A percentile compares a stretch with the other conserved stretches of the same genome.
phyloP scores from a whole-genome alignment of 2,113 vertebrate genomes.

The Scolopax mira region DNA sequence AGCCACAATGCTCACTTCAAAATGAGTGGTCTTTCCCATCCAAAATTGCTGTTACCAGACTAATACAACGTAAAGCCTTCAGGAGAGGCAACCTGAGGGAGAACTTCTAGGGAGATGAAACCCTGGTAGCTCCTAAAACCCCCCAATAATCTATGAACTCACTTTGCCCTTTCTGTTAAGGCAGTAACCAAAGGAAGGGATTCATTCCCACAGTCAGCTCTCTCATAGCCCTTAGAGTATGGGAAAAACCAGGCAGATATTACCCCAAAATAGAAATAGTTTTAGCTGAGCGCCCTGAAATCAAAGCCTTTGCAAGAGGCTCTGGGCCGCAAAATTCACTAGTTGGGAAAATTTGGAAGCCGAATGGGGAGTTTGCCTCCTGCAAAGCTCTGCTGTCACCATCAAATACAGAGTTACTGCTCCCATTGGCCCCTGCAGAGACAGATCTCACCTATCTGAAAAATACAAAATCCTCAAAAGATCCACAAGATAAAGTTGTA shows the following conservation, averaged over 20 bases:
- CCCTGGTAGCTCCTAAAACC: neutral
- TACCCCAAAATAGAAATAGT: neutral
- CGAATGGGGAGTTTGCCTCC: neutral
- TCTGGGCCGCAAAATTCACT: neutral
- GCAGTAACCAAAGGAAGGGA: neutral
- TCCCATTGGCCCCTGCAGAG: neutral
- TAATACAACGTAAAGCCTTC: neutral
- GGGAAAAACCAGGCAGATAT: neutral
- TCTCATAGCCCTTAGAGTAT: neutral
- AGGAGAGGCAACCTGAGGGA: neutral
- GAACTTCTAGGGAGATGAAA: neutral
- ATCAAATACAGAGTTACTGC: neutral
- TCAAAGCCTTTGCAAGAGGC: neutral
- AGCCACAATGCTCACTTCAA: neutral
- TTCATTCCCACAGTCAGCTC: neutral
- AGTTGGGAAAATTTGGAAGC: neutral
- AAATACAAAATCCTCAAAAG: neutral
- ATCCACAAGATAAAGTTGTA: neutral
- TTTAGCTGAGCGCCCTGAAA: neutral
- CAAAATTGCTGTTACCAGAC: neutral
- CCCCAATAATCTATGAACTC: neutral
- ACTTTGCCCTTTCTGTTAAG: neutral
- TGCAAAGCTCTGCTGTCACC: too few relatives aligned
- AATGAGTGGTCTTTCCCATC: neutral
- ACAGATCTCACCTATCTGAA: neutral